Percentiles rank a stretch among this genome's conserved stretches.
These are phyloP conservation scores for Procambarus clarkii DNA, from an alignment of 1,140 invertebrate species.

Conservation along the genomic window DNA sequence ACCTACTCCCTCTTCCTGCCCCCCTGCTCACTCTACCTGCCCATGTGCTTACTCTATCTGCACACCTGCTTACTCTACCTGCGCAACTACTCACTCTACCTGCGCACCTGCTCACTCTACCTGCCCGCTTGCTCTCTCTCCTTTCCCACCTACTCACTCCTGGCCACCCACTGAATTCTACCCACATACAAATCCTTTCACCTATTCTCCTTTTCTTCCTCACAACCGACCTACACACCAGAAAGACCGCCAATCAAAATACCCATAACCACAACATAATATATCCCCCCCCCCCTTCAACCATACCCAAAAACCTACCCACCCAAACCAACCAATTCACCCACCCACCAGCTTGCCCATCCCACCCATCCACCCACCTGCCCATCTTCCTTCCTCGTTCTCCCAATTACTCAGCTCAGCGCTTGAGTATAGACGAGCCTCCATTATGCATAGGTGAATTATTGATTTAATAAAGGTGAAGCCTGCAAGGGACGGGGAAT, in stretches of 20 bases:
- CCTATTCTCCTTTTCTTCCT: too few relatives aligned
- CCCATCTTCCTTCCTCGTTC: neutral
- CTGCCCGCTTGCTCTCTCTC: too few relatives aligned
- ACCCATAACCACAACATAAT: neutral
- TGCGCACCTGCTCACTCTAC: too few relatives aligned
- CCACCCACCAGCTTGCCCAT: neutral
- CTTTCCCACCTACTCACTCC: too few relatives aligned
- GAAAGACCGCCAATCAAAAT: neutral
- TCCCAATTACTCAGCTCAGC: slow-evolving; percentile 40
- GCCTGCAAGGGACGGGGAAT: neutral
- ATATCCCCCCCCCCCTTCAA: neutral
- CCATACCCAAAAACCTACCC: neutral
- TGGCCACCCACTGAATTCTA: too few relatives aligned
- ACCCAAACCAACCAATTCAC: neutral
- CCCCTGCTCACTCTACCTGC: too few relatives aligned
- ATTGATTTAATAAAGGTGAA: slow-evolving; percentile 66
- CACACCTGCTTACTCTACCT: too few relatives aligned
- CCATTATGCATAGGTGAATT: slow-evolving; percentile 60
- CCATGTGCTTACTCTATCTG: too few relatives aligned
- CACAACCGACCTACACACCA: too few relatives aligned
- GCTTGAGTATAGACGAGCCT: neutral
- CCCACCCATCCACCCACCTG: neutral
- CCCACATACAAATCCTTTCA: too few relatives aligned
- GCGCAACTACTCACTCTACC: too few relatives aligned
- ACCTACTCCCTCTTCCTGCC: too few relatives aligned